Evolutionary conservation across 2,888 invertebrate genomes (phyloP), one percentile per base, ranked within the genome.

Genomic region (Keiferia lycopersicella): DNA sequence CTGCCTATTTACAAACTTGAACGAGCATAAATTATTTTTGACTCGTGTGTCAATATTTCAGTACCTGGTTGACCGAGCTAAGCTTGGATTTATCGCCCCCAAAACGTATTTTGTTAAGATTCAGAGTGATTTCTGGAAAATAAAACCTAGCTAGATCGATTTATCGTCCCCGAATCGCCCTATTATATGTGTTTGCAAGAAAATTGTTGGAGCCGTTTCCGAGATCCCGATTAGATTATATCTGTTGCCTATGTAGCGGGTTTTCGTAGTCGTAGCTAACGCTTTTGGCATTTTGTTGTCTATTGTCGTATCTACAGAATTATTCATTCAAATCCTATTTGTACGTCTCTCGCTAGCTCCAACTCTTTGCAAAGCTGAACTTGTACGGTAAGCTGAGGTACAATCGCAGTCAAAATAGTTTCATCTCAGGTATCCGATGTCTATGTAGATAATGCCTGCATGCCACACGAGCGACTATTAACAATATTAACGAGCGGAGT

Each of bases 401-500:
- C 56, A 56, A 30, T 56, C 30, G 56, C 56, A 56, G 56, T 56
- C 56, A 56, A 56, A 60, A 41, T 45, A 48, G 58, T 58, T 39
- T 58, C 39, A 39, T 58, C 39, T 39, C 38, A 61, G 34, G 26
- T 61, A 61, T 50, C 61, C 30, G 61, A 61, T 61, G n/a, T 48
- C 61, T 14, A 18, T 61, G 61, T 48, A 61, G 61, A 61, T 61
- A 61, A 26, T 48, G 3, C 48, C n/a, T 26, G 48, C 65, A 51
- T 67, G 72, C 69, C 72, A 65, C 67, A 73, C 73, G 74, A 53
- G 41, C 71, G 67, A 77, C 78, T 77, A 83, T 81, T 81, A 82
- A 80, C 80, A 78, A 79, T 77, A 79, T 80, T 77, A 81, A 83
- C 78, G 83, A 81, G 69, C 69, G 68, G 65, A 71, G 72, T 68